phyloP scores from a whole-genome alignment of 2,797 vertebrate genomes.

The Hephaestus fuliginosus region DNA sequence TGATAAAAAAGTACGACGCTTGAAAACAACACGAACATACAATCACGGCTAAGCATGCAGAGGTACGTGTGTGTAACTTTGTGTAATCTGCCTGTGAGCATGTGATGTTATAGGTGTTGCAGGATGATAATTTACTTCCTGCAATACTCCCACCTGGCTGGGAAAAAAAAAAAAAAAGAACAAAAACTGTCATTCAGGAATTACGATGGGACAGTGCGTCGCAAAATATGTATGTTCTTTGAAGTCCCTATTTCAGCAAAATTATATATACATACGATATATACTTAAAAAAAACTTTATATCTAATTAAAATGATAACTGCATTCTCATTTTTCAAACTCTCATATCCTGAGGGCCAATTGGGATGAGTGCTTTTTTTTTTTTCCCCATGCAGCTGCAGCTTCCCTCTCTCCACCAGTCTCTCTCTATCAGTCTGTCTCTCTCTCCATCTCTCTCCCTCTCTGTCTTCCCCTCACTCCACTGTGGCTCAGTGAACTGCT shows the following conservation, averaged over 20 bases:
- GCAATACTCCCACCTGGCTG: conserved; percentile 25
- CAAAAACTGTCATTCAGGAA: conserved; percentile 60
- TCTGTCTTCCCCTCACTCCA: conserved; percentile 88
- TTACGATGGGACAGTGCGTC: conserved; percentile 39
- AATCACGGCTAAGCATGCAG: neutral
- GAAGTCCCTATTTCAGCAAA: conserved; percentile 99
- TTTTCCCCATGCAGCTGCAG: conserved; percentile 81
- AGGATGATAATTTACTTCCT: conserved; percentile 17
- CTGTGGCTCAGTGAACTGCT: conserved; percentile 93
- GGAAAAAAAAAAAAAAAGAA: conserved; percentile 24
- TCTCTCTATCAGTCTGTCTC: conserved; percentile 82
- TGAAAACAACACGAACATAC: neutral
- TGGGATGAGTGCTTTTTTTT: conserved; percentile 95
- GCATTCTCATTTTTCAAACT: conserved; percentile 99
- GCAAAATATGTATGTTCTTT: conserved; percentile 89
- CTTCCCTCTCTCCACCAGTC: conserved; percentile 82
- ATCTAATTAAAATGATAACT: conserved; percentile 99
- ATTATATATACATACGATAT: conserved; percentile 77
- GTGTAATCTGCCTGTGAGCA: neutral
- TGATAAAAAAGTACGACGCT: neutral
- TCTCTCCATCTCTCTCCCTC: conserved; percentile 61
- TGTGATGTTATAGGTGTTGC: neutral
- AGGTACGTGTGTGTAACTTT: conserved; percentile 8
- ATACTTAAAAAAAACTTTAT: conserved; percentile 93
- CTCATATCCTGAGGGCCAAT: conserved; percentile 99